These are phyloP conservation scores for Drosophila mimica DNA, from an alignment of 2,888 invertebrate species.

Conservation along the genomic window DNA sequence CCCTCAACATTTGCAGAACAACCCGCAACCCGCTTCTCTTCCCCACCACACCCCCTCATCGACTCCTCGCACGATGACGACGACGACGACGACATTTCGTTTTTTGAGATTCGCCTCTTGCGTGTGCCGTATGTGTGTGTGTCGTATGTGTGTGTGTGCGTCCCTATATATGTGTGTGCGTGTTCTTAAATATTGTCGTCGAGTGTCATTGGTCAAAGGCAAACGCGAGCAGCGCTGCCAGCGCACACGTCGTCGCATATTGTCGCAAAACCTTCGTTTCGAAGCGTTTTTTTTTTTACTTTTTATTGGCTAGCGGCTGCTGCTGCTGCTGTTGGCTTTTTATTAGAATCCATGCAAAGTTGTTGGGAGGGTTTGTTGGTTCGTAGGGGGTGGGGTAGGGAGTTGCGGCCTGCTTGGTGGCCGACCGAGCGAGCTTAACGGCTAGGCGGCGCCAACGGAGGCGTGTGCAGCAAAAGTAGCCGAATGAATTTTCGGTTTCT, in stretches of 20 bases:
- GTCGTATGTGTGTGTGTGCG: conserved; percentile 7
- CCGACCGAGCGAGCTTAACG: conserved; percentile 16
- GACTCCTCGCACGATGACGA: conserved; percentile 13
- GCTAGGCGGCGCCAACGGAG: conserved; percentile 26
- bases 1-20: conserved; percentile 61
- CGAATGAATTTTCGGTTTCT: conserved; percentile 74
- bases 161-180: conserved; percentile 34
- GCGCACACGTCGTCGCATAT: conserved; percentile 59
- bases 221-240: conserved; percentile 58
- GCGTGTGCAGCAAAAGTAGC: conserved; percentile 69
- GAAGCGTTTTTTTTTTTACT: conserved; percentile 19
- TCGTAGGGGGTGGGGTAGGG: conserved; percentile 9
- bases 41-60: conserved; percentile 32
- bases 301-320: conserved; percentile 28
- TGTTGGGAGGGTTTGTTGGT: conserved; percentile 1
- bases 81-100: conserved; percentile 70
- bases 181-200: conserved; percentile 83
- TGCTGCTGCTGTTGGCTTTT: conserved; percentile 45
- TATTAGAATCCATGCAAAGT: conserved; percentile 61
- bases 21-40: conserved; percentile 19
- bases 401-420: conserved; percentile 18
- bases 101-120: conserved; percentile 70
- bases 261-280: conserved; percentile 66
- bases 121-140: conserved; percentile 36
- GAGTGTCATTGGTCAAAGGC: conserved; percentile 84